Conservation (phyloP, 2,888 invertebrate genomes). For the Cyrtodaria siliqua region DNA sequence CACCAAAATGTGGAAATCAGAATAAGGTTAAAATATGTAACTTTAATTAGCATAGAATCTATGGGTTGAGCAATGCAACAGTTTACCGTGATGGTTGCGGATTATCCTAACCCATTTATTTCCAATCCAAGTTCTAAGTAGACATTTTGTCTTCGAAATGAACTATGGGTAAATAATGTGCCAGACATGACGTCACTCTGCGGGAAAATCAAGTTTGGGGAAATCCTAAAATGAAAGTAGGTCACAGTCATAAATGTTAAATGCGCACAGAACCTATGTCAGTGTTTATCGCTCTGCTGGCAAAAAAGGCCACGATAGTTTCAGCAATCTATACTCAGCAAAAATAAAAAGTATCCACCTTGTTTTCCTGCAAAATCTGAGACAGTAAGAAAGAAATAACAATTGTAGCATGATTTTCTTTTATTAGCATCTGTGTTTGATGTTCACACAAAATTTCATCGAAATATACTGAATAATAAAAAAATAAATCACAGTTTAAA, state of each 20-base stretch:
- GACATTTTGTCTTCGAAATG: constrained; percentile 77
- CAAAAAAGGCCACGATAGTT: too few species aligned
- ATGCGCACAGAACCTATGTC: too few species aligned
- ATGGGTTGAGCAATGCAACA: constrained; percentile 5
- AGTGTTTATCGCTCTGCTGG: too few species aligned
- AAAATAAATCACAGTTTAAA: too few species aligned
- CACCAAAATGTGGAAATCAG: constrained; percentile 8
- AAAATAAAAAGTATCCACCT: too few species aligned
- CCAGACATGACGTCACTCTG: constrained; percentile 74
- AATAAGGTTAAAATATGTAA: constrained; percentile 10
- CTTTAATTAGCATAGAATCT: constrained; percentile 1
- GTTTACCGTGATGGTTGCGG: constrained; percentile 79
- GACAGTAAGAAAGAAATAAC: too few species aligned
- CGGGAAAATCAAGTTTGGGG: constrained; percentile 63
- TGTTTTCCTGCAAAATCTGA: too few species aligned
- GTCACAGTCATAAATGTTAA: constrained; percentile 24
- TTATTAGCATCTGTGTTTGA: too few species aligned
- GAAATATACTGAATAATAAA: too few species aligned
- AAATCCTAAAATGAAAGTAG: constrained; percentile 45
- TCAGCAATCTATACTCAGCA: too few species aligned
- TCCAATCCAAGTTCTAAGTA: constrained; percentile 70
- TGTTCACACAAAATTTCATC: too few species aligned
- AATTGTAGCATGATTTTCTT: too few species aligned
- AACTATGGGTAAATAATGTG: constrained; percentile 75
- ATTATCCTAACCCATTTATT: constrained; percentile 72